Conservation (phyloP, 2,888 invertebrate species). For the Nemapogon koenigi region DNA sequence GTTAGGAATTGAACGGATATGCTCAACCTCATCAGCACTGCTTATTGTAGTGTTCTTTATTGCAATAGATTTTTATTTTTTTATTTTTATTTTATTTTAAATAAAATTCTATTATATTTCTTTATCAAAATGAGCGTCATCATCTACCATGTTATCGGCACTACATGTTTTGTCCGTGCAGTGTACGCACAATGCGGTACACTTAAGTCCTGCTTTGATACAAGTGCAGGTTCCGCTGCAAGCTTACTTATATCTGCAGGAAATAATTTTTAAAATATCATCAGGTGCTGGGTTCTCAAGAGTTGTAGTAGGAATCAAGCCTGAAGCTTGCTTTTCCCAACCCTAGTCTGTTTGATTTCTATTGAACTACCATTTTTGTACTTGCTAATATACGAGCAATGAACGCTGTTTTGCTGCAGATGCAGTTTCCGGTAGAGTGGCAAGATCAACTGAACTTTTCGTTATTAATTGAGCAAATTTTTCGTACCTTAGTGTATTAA, state of each 20-base stretch:
- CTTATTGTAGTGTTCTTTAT: no score
- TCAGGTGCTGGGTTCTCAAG: neutral
- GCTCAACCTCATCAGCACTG: no score
- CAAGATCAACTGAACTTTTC: slow-evolving; percentile 3
- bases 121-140: neutral
- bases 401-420: neutral
- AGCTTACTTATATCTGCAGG: neutral
- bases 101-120: neutral
- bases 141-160: neutral
- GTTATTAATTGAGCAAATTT: neutral
- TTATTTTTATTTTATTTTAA: no score
- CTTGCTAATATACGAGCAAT: neutral
- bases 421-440: slow-evolving; percentile 5
- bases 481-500: neutral
- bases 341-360: neutral
- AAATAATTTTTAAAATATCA: neutral
- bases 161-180: neutral
- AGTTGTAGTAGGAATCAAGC: neutral
- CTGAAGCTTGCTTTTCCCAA: neutral
- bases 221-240: neutral
- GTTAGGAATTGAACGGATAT: no score
- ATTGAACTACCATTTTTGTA: neutral
- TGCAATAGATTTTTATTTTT: no score
- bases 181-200: neutral
- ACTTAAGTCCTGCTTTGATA: neutral